These are phyloP conservation scores for Bagarius yarrelli DNA, from an alignment of 2,113 vertebrate species.

Conservation along the genomic window DNA sequence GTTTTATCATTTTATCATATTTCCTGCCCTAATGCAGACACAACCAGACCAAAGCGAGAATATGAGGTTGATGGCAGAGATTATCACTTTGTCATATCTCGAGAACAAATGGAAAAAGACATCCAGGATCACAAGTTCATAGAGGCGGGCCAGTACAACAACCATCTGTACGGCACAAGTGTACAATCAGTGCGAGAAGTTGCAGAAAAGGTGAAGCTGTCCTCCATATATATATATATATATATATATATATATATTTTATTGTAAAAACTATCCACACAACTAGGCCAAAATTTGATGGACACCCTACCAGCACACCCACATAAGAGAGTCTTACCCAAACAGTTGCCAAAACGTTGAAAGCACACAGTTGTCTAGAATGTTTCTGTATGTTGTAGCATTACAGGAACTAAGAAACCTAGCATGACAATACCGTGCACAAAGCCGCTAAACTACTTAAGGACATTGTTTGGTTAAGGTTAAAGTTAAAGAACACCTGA, in stretches of 20 bases:
- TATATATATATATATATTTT: neutral
- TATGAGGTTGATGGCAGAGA: constrained; percentile 95
- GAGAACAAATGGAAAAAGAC: constrained; percentile 96
- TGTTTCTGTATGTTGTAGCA: too few relatives aligned
- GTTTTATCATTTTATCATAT: neutral
- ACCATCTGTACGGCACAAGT: constrained; percentile 95
- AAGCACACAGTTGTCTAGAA: too few relatives aligned
- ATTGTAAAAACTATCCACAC: too few relatives aligned
- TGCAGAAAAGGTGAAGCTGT: constrained; percentile 86
- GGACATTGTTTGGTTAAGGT: too few relatives aligned
- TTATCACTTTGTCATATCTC: constrained; percentile 95
- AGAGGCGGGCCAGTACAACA: constrained; percentile 97
- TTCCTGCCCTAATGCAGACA: constrained; percentile 74
- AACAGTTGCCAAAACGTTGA: too few relatives aligned
- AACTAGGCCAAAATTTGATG: too few relatives aligned
- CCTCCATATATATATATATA: neutral
- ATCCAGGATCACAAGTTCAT: constrained; percentile 99
- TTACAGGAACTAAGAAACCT: too few relatives aligned
- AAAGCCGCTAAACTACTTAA: too few relatives aligned
- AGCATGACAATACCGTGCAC: too few relatives aligned
- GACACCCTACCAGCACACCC: too few relatives aligned
- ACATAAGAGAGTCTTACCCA: too few relatives aligned
- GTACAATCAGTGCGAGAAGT: constrained; percentile 94
- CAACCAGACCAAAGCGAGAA: constrained; percentile 91
- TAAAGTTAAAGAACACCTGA: too few relatives aligned